These are phyloP conservation scores for Platypus cylindrus DNA, from an alignment of 2,888 invertebrate species.

Conservation along the genomic window DNA sequence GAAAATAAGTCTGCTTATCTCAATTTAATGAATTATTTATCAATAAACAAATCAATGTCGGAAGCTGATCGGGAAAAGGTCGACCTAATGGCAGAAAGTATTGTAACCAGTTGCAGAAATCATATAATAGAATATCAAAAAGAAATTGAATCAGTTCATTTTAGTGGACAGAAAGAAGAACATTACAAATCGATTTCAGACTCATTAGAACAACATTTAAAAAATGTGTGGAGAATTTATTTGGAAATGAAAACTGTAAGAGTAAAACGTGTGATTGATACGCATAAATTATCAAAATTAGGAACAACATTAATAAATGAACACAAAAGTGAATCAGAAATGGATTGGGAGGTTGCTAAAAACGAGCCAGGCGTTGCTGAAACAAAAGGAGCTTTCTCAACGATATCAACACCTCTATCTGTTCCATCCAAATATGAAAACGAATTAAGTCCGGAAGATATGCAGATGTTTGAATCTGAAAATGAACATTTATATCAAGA, in stretches of 20 bases:
- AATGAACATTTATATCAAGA: slow-evolving; percentile 79
- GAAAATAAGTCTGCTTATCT: slow-evolving; percentile 80
- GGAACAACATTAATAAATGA: slow-evolving; percentile 32
- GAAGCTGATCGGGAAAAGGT: slow-evolving; percentile 79
- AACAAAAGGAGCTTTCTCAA: no score
- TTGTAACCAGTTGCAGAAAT: slow-evolving; percentile 69
- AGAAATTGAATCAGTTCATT: slow-evolving; percentile 44
- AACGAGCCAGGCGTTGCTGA: slow-evolving; percentile 12
- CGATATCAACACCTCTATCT: slow-evolving; percentile 6
- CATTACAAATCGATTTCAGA: slow-evolving; percentile 66
- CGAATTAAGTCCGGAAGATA: slow-evolving; percentile 69
- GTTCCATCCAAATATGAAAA: slow-evolving; percentile 40
- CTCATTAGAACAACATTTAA: slow-evolving; percentile 67
- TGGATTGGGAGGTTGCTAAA: slow-evolving; percentile 6
- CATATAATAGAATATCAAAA: slow-evolving; percentile 63
- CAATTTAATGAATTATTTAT: slow-evolving; percentile 61
- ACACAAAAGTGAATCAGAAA: slow-evolving; percentile 4
- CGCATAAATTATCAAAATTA: slow-evolving; percentile 64
- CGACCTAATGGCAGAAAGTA: slow-evolving; percentile 72
- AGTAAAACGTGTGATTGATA: slow-evolving; percentile 73
- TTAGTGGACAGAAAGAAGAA: slow-evolving; percentile 55
- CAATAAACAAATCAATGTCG: slow-evolving; percentile 59
- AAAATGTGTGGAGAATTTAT: slow-evolving; percentile 75
- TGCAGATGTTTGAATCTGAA: slow-evolving; percentile 88
- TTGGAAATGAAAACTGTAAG: slow-evolving; percentile 79